Base-by-base conservation (phyloP, 2,888 invertebrate species). In the Incurvaria masculella region DNA sequence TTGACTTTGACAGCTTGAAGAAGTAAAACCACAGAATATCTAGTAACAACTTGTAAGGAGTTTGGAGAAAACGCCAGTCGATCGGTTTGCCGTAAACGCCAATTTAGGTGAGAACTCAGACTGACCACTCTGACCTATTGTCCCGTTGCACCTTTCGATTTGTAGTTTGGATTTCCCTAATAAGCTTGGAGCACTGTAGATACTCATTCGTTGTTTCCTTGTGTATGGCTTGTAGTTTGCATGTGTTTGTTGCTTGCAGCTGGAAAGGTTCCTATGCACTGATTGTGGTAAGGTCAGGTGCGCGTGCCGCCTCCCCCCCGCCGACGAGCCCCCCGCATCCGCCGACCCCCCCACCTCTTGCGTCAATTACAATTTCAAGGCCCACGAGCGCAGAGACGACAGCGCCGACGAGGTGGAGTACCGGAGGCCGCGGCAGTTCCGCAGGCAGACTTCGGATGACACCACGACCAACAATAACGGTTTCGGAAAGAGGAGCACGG, bases 261-360 rank as follows among this genome's bases (percentile, higher is more conserved):
- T 85, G 82, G 84, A 84, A 81, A 84, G 83, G 73, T 85, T 84
- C 83, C 82, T 85, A 80, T 85, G 85, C 81, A 81, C 81, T 71
- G 82, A 83, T 63, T 85, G 85, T 82, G 82, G 81, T 76, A 82
- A 80, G 69, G 79, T 85, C 70, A 85, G 84, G 72, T 85, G 85
- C 69, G 72, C 78, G 69, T 85, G 85, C 69, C 69, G 69, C 40
- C 62, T 57, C 57, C 64, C 60, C 38, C 11, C 51, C 55, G 47
- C 55, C 56, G 45, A 51, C 64, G 27, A 54, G 59, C 33, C 60
- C 58, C 33, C 44, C 18, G 20, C 10, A 11, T 16, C 33, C 44
- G 21, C 17, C 21, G 44, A 41, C 18, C 10, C 39, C 39, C 44
- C 44, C 38, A 43, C 33, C 33, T 33, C 33, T 33, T 33, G 33